These are phyloP conservation scores for Danio tinwini DNA, from an alignment of 2,797 vertebrate species.

Conservation along the genomic window DNA sequence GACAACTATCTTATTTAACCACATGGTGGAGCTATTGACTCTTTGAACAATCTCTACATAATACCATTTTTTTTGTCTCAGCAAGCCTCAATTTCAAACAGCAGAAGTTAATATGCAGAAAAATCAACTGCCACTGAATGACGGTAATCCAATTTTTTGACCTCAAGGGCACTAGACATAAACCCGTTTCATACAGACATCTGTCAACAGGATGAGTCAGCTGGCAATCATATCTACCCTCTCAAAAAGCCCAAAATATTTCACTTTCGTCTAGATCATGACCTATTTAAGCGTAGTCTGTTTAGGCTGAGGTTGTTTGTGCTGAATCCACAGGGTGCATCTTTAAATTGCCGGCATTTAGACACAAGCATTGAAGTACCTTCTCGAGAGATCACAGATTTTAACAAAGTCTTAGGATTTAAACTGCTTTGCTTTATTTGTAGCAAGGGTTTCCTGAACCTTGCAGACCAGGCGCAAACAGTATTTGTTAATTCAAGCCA, in stretches of 20 bases:
- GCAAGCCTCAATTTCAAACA: not conserved
- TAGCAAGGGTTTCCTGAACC: conserved; percentile 1
- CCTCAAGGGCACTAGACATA: conserved; percentile 34
- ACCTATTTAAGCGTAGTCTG: conserved; percentile 20
- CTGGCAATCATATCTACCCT: conserved; percentile 13
- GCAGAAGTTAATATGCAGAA: conserved; percentile 8
- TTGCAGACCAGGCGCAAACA: conserved; percentile 12
- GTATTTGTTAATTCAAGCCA: not conserved
- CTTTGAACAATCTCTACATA: not conserved
- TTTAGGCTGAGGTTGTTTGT: conserved; percentile 24
- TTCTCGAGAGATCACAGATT: not conserved
- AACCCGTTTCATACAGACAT: conserved; percentile 27
- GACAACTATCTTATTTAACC: not conserved
- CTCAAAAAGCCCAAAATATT: conserved; percentile 25
- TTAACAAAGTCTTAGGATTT: not conserved
- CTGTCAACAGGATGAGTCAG: conserved; percentile 33
- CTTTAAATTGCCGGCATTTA: conserved; percentile 24
- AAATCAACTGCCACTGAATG: conserved; percentile 15
- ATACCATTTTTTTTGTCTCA: not conserved
- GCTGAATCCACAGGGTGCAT: not conserved
- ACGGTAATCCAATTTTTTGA: conserved; percentile 27
- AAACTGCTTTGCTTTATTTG: not conserved
- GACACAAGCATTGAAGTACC: no score
- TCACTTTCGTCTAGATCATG: conserved; percentile 27
- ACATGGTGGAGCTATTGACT: conserved; percentile 28